A percentile compares a stretch with the other conserved stretches of the same genome.
phyloP scores from a whole-genome alignment of 92 coral and sea anemone genomes.

The Metridium senile region DNA sequence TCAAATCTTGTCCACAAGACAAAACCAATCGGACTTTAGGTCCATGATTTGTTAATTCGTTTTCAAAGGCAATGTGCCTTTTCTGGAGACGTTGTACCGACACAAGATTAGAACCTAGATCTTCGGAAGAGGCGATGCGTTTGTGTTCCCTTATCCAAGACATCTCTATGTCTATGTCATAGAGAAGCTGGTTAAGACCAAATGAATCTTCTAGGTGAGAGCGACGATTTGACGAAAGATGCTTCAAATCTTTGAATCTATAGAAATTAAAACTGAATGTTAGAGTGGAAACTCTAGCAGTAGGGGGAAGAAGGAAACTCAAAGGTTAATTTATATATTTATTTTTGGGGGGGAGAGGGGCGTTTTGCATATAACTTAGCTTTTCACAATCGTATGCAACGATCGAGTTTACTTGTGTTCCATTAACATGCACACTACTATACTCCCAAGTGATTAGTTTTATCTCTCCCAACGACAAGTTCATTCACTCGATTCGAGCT shows the following conservation, averaged over 20 bases:
- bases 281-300: not conserved
- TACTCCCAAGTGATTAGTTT: too few relatives aligned
- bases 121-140: constrained; percentile 80
- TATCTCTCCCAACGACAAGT: too few relatives aligned
- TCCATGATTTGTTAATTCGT: constrained; percentile 81
- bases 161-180: constrained; percentile 89
- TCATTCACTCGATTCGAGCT: too few relatives aligned
- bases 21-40: constrained; percentile 72
- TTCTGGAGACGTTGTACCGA: constrained; percentile 90
- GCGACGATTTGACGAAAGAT: constrained; percentile 69
- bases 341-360: too few relatives aligned
- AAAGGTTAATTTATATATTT: too few relatives aligned
- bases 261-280: not conserved
- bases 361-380: too few relatives aligned
- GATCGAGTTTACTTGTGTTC: too few relatives aligned
- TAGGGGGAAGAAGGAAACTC: too few relatives aligned
- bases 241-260: constrained; percentile 68
- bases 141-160: constrained; percentile 93
- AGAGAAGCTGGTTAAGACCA: constrained; percentile 85
- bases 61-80: constrained; percentile 90
- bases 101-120: constrained; percentile 85
- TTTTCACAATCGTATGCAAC: too few relatives aligned
- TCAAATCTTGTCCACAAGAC: constrained; percentile 91
- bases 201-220: constrained; percentile 87
- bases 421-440: too few relatives aligned